phyloP scores from a whole-genome alignment of 2,113 vertebrate genomes.

The Microtus montanus region DNA sequence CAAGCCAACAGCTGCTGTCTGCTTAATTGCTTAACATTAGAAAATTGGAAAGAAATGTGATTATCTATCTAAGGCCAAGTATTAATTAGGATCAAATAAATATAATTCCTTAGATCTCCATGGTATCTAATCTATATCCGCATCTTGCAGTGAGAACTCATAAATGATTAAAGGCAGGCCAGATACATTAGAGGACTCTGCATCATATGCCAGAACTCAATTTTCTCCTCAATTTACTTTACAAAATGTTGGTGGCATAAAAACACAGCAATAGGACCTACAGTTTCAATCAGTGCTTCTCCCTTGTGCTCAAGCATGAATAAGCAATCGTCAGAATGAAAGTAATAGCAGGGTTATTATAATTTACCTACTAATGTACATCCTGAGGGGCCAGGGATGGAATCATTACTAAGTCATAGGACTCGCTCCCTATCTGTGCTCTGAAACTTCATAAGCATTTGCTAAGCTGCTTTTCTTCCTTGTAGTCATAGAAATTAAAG shows the following conservation, averaged over 20 bases:
- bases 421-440: background rate
- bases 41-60: conserved; percentile 67
- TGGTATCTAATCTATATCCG: conserved; percentile 70
- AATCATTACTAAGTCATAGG: conserved; percentile 48
- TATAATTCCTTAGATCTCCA: conserved; percentile 76
- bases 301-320: conserved; percentile 51
- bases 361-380: conserved; percentile 28
- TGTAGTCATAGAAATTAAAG: conserved; percentile 49
- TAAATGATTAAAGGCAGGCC: conserved; percentile 71
- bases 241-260: conserved; percentile 65
- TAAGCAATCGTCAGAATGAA: background rate
- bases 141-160: conserved; percentile 57
- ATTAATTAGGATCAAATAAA: conserved; percentile 72
- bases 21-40: conserved; percentile 72
- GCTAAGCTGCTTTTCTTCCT: conserved; percentile 1
- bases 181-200: conserved; percentile 56
- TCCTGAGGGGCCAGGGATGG: background rate
- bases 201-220: conserved; percentile 45
- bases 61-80: conserved; percentile 58
- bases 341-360: background rate
- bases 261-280: conserved; percentile 46
- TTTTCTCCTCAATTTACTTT: conserved; percentile 72
- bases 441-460: conserved; percentile 2
- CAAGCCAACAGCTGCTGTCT: conserved; percentile 57
- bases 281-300: conserved; percentile 46